Evolutionary conservation across 2,113 vertebrate genomes (phyloP).

Genomic region (Bettongia penicillata): DNA sequence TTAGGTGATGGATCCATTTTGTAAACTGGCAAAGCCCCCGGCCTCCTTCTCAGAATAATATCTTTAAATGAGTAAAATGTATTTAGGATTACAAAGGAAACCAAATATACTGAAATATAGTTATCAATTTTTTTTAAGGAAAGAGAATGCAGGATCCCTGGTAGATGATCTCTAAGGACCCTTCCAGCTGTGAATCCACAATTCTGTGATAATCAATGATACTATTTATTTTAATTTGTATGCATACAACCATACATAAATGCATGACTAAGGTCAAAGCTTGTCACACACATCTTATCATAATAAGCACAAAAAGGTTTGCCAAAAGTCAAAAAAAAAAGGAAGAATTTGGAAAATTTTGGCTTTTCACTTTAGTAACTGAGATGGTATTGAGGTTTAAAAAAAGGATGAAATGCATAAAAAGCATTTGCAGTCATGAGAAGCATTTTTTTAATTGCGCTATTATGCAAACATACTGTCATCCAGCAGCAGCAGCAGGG

Average conservation of each 20-base stretch:
- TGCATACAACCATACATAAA: not conserved
- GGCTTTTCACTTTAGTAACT: slow-evolving; percentile 22
- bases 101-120: not conserved
- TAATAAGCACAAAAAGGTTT: not conserved
- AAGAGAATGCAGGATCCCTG: not conserved
- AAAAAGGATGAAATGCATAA: slow-evolving; percentile 20
- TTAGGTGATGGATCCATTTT: not conserved
- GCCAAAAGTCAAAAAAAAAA: not conserved
- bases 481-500: rapidly evolving
- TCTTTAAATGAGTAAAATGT: not conserved
- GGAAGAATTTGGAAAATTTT: not conserved
- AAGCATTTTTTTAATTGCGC: slow-evolving; percentile 13
- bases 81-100: not conserved
- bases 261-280: not conserved
- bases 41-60: not conserved
- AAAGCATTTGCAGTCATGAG: slow-evolving; percentile 20
- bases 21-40: not conserved
- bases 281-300: not conserved
- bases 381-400: slow-evolving; percentile 13
- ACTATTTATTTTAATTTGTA: not conserved
- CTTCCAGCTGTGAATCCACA: not conserved
- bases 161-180: not conserved
- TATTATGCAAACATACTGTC: slow-evolving; percentile 40
- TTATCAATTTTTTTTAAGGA: not conserved
- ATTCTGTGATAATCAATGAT: not conserved